Conservation (phyloP, 2,797 vertebrate genomes). For the Oryzias dopingdopingensis region DNA sequence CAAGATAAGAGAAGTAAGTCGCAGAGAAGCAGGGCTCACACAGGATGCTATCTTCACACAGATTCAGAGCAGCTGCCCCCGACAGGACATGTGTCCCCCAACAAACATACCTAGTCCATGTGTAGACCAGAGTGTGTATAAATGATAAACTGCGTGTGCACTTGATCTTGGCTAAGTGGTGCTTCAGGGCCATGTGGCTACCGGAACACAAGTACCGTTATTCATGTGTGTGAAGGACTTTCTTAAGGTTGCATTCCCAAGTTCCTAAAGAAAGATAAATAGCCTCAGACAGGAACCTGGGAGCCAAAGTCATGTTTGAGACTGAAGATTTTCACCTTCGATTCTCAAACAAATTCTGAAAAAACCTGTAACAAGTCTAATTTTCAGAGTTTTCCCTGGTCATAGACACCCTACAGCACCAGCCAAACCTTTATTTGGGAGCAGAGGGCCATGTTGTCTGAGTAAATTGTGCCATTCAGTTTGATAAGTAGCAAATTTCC, state of each 20-base stretch:
- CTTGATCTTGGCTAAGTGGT: conserved; percentile 61
- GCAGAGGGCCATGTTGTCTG: conserved; percentile 41
- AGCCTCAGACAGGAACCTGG: conserved; percentile 50
- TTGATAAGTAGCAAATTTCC: conserved; percentile 33
- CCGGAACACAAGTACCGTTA: conserved; percentile 53
- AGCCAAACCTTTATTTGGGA: conserved; percentile 25
- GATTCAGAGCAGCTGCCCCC: conserved; percentile 42
- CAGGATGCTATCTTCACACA: conserved; percentile 22
- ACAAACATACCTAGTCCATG: conserved; percentile 24
- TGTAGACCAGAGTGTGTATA: conserved; percentile 33
- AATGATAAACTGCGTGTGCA: conserved; percentile 49
- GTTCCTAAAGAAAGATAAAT: conserved; percentile 59
- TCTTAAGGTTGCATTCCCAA: conserved; percentile 63
- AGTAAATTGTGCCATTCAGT: conserved; percentile 47
- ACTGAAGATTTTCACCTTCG: conserved; percentile 42
- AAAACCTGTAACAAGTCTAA: conserved; percentile 22
- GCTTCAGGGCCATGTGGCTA: conserved; percentile 45
- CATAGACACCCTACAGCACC: conserved; percentile 1
- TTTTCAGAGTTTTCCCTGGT: conserved; percentile 26
- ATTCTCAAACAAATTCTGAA: conserved; percentile 31
- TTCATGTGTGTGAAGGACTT: conserved; percentile 58
- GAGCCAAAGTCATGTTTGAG: conserved; percentile 39
- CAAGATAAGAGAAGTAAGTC: conserved; percentile 56
- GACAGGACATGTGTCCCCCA: conserved; percentile 37
- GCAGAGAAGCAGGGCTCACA: conserved; percentile 18